Percentiles rank a stretch among this genome's conserved stretches.
Conservation (phyloP, 2,888 invertebrate species). For the Parnassius mnemosyne region DNA sequence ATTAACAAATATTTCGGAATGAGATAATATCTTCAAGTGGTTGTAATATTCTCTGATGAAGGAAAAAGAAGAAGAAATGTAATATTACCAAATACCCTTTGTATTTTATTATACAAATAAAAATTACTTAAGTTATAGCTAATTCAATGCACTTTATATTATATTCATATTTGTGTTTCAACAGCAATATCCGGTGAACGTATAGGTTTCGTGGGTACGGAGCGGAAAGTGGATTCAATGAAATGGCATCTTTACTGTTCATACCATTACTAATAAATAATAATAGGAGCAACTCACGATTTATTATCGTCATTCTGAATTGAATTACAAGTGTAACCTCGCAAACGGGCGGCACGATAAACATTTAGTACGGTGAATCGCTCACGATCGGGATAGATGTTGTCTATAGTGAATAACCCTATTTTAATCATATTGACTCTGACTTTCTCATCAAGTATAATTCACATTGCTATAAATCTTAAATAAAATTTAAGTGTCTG, state of each 20-base stretch:
- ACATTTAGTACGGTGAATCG: constrained; percentile 31
- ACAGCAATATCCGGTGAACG: constrained; percentile 36
- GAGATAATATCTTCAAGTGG: no score
- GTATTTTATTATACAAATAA: background rate
- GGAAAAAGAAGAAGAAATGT: no score
- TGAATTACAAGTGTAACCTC: constrained; percentile 32
- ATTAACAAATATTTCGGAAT: no score
- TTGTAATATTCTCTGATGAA: no score
- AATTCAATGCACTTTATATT: constrained; percentile 7
- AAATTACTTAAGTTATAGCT: constrained; percentile 8
- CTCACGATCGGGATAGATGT: constrained; percentile 23
- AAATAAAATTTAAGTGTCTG: no score
- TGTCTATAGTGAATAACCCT: constrained; percentile 2
- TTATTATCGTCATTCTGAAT: constrained; percentile 36
- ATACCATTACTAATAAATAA: constrained; percentile 36
- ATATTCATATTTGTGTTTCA: constrained; percentile 17
- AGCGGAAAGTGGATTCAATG: constrained; percentile 36
- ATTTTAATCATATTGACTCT: no score
- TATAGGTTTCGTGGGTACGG: constrained; percentile 31
- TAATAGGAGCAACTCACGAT: constrained; percentile 38
- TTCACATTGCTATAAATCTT: no score
- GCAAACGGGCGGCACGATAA: constrained; percentile 35
- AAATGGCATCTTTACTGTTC: constrained; percentile 32
- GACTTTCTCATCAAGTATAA: constrained; percentile 3
- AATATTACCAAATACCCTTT: background rate